These are phyloP conservation scores for Takifugu bimaculatus DNA, from an alignment of 2,113 vertebrate genomes.

Conservation along the genomic window DNA sequence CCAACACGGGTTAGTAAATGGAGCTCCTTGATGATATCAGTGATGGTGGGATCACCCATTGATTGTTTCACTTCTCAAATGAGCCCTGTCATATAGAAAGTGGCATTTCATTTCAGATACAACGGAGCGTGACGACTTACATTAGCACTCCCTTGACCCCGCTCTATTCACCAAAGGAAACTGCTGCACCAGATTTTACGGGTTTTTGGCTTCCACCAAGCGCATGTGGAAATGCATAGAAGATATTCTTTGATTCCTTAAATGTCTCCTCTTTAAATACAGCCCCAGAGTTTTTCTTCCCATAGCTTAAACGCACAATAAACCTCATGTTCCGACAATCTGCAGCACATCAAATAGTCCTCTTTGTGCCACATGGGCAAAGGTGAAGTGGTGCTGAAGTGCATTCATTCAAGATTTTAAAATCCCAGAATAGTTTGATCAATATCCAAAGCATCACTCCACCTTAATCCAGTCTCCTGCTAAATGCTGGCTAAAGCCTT, in stretches of 20 bases:
- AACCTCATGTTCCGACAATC: conserved; percentile 14
- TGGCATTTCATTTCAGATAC: conserved; percentile 19
- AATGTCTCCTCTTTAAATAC: conserved; percentile 26
- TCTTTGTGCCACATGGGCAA: conserved; percentile 5
- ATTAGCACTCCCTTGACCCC: conserved; percentile 25
- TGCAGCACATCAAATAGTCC: conserved; percentile 6
- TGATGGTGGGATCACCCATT: conserved; percentile 25
- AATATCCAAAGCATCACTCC: conserved; percentile 11
- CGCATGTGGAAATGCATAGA: conserved; percentile 18
- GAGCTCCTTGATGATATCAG: conserved; percentile 28
- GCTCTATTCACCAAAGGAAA: conserved; percentile 20
- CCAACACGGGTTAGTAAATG: conserved; percentile 53
- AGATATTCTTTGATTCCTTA: conserved; percentile 15
- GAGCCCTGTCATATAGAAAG: conserved; percentile 6
- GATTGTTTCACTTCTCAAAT: neutral
- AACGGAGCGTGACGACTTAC: conserved; percentile 23
- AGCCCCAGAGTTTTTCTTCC: conserved; percentile 20
- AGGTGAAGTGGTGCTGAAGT: conserved; percentile 12
- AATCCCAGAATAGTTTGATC: conserved; percentile 3
- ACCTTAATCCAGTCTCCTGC: conserved; percentile 1
- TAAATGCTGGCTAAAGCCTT: neutral
- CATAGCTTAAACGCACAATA: conserved; percentile 27
- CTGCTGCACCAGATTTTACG: conserved; percentile 14
- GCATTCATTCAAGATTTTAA: conserved; percentile 4
- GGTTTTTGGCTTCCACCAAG: conserved; percentile 22